Evolutionary conservation across 1,140 invertebrate species (phyloP), one percentile per base, ranked within the genome.

Genomic region (Aphelinus certus): DNA sequence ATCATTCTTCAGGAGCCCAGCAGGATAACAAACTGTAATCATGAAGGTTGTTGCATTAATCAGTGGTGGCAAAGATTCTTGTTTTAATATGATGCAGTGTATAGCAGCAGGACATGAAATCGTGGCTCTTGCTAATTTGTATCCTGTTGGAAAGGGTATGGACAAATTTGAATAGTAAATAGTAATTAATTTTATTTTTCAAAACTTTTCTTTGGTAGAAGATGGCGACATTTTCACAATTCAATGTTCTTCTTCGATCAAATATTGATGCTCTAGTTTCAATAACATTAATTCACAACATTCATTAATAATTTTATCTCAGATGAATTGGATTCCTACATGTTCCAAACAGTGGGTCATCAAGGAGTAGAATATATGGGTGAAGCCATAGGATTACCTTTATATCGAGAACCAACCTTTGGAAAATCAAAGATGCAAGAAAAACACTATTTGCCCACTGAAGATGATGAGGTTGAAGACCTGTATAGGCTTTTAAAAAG

Each of bases 271-370:
- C 26, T 26, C 26, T 26, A 26, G 26, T 26, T 26, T 26, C 26
- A 26, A 26, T 26, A 26, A 26, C 26, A 26, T 26, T 26, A 26
- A 60, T 60, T 60, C 9, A 53, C 51, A 53, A 53, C 9, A 9
- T 53, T 53, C 51, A 53, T 53, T 53, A 6, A 9, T 53, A 53
- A 55, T 47, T 45, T 77, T 70, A 55, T 78, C 85, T 88, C 81
- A 95, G 95, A 96, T 91, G 98, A 99, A 86, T 86, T 99, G 77
- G 98, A 99, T 88, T 99, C 97, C 83, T 99, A 97, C 83, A 99
- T 99, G 98, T 99, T 98, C 85, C 98, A 99, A 90, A 98, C 96
- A 67, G 98, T 99, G 68, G 98, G 98, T 7, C 95, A 98, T 88
- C 94, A 98, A 90, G 96, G 95, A 49, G 94, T 99, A 78, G 92